Conservation (phyloP, 2,797 vertebrate genomes). For the Gymnopithys bicolor region DNA sequence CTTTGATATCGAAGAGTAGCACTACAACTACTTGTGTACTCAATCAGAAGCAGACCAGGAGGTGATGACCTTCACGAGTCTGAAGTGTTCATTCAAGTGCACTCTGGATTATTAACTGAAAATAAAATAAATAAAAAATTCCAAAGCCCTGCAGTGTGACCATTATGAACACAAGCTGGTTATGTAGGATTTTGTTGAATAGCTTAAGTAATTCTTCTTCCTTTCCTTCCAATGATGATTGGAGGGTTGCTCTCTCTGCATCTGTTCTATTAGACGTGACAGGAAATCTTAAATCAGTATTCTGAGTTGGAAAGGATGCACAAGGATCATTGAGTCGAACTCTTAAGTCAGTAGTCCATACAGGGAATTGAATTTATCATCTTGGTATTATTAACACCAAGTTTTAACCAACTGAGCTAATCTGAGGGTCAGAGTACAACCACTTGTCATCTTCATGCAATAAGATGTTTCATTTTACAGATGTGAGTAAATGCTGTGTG, state of each 20-base stretch:
- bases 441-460: neutral
- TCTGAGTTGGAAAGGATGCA: neutral
- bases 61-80: neutral
- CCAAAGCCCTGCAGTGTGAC: neutral
- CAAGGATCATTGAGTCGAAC: neutral
- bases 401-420: neutral
- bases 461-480: neutral
- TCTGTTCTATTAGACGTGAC: constrained; percentile 8
- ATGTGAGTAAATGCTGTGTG: neutral
- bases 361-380: neutral
- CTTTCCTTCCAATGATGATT: neutral
- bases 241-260: constrained; percentile 12
- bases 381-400: neutral
- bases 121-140: neutral
- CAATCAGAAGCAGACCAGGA: neutral
- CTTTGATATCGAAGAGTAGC: neutral
- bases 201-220: neutral
- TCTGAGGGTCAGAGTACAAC: neutral
- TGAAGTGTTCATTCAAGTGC: neutral
- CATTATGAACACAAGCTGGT: neutral
- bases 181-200: neutral
- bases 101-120: neutral
- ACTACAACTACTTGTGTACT: neutral
- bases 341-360: neutral
- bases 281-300: neutral